These are phyloP conservation scores for Arenaria interpres DNA, from an alignment of 2,113 vertebrate species.

Conservation along the genomic window DNA sequence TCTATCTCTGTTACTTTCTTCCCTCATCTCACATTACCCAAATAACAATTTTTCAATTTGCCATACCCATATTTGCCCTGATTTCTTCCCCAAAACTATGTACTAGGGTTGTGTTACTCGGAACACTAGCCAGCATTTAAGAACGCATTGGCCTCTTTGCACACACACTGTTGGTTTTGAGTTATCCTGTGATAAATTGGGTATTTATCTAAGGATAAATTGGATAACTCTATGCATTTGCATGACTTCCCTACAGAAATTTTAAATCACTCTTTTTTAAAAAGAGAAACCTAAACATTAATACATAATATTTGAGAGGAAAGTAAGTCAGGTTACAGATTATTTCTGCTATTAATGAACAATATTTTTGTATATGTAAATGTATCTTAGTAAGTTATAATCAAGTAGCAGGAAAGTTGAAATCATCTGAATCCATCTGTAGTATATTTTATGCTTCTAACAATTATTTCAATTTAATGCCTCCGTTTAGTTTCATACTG, in stretches of 20 bases:
- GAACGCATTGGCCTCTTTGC: neutral
- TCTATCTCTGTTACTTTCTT: neutral
- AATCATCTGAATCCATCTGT: neutral
- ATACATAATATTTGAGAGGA: neutral
- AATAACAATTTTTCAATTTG: neutral
- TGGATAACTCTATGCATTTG: neutral
- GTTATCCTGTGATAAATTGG: neutral
- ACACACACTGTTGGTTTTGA: neutral
- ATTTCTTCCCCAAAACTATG: neutral
- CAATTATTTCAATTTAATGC: slow-evolving; percentile 70
- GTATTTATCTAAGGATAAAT: neutral
- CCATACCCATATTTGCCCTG: neutral
- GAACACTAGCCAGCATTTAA: neutral
- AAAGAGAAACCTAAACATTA: neutral
- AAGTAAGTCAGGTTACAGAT: neutral
- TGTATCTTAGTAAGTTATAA: slow-evolving; percentile 25
- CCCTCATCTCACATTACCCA: neutral
- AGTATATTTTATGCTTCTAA: slow-evolving; percentile 59
- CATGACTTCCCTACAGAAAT: neutral
- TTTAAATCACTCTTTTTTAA: neutral
- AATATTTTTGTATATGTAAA: neutral
- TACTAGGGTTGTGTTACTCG: neutral
- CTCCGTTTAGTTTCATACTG: slow-evolving; percentile 71
- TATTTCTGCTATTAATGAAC: neutral
- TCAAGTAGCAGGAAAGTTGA: neutral